phyloP scores from a whole-genome alignment of 2,113 vertebrate genomes.

The Benitochromis conjunctus region DNA sequence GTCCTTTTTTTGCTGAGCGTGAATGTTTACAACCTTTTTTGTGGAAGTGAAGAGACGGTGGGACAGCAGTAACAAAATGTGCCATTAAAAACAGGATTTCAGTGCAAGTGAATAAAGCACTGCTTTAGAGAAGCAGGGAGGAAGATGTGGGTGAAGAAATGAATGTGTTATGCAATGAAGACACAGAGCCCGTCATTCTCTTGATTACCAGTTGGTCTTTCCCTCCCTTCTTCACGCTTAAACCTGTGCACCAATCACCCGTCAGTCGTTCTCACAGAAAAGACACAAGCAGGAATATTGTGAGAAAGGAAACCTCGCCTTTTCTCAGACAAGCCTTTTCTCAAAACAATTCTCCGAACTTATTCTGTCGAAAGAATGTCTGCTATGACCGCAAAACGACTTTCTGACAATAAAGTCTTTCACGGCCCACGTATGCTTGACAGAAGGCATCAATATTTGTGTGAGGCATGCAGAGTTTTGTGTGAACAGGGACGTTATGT shows the following conservation, averaged over 20 bases:
- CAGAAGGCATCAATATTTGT: not conserved
- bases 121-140: not conserved
- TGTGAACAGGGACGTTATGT: not conserved
- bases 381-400: not conserved
- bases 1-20: not conserved
- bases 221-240: not conserved
- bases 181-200: not conserved
- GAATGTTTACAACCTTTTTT: not conserved
- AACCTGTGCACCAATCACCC: not conserved
- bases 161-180: slow-evolving; percentile 16
- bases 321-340: not conserved
- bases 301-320: slow-evolving; percentile 11
- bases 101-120: not conserved
- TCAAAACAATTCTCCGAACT: slow-evolving; percentile 16
- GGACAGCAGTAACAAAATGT: not conserved
- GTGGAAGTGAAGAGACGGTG: not conserved
- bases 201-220: not conserved
- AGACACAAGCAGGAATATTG: slow-evolving; percentile 12
- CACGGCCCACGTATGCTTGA: not conserved
- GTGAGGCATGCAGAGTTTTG: not conserved
- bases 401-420: not conserved
- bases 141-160: not conserved
- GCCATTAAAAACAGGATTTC: not conserved
- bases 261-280: not conserved
- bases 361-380: not conserved